Percentiles rank a stretch among this genome's conserved stretches.
Evolutionary conservation across 2,113 vertebrate genomes (phyloP).

Genomic region (Penelope pileata): DNA sequence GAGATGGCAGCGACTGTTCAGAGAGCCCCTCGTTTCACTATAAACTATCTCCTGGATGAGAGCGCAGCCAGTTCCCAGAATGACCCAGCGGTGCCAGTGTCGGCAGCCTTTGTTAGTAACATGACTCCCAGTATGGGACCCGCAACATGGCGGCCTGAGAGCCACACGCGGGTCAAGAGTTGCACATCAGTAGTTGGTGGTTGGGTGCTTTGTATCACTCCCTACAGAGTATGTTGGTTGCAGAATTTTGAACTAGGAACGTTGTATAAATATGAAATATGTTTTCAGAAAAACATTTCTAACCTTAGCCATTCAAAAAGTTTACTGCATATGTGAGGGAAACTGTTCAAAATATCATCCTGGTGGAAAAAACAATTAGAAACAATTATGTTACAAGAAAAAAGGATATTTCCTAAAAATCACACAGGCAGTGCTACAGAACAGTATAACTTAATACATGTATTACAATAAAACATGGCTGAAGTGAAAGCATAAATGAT

Average conservation of each 20-base stretch:
- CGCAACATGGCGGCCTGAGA: accelerated
- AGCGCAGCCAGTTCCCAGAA: neutral
- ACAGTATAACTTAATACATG: neutral
- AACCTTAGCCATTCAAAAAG: neutral
- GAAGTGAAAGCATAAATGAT: neutral
- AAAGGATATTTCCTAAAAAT: neutral
- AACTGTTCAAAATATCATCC: neutral
- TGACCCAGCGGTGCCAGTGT: accelerated
- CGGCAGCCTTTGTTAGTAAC: neutral
- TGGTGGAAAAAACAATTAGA: neutral
- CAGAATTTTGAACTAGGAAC: neutral
- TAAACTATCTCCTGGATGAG: neutral
- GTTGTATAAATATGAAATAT: neutral
- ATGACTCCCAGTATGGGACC: neutral
- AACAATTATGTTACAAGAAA: neutral
- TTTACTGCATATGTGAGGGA: neutral
- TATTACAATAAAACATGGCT: neutral
- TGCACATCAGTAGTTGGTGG: accelerated
- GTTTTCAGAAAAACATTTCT: neutral
- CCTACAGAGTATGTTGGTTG: neutral
- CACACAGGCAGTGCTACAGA: neutral
- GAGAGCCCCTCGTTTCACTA: neutral
- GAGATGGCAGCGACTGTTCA: neutral
- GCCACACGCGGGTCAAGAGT: neutral
- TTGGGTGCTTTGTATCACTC: neutral